Conservation (phyloP, 2,113 vertebrate species). For the Tragulus kanchil region DNA sequence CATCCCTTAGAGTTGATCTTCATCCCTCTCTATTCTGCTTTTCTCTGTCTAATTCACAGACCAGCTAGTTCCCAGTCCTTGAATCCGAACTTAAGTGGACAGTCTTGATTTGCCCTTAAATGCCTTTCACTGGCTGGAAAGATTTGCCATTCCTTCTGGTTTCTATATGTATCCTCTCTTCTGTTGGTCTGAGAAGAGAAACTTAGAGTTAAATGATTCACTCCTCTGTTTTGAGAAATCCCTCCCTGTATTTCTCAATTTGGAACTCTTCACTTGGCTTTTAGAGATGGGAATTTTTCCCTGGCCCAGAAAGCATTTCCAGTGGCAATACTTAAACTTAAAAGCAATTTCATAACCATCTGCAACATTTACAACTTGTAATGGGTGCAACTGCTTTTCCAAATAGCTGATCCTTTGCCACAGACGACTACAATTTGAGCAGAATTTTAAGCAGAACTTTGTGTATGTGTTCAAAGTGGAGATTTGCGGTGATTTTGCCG, state of each 20-base stretch:
- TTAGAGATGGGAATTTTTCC: slow-evolving; percentile 9
- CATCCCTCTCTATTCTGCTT: not conserved
- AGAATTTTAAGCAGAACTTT: slow-evolving; percentile 47
- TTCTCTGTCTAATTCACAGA: not conserved
- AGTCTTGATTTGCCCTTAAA: slow-evolving; percentile 11
- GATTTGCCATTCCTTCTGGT: slow-evolving; percentile 32
- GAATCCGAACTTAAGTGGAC: not conserved
- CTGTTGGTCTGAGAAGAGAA: not conserved
- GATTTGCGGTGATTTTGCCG: slow-evolving; percentile 5
- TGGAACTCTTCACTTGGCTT: not conserved
- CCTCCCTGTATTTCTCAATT: not conserved
- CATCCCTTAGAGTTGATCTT: not conserved
- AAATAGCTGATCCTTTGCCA: not conserved
- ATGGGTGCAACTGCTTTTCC: not conserved
- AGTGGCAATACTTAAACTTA: slow-evolving; percentile 9
- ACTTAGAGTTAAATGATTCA: not conserved
- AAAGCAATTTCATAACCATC: slow-evolving; percentile 61
- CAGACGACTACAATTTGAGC: not conserved
- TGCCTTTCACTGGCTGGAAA: not conserved
- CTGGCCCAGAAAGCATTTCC: slow-evolving; percentile 12
- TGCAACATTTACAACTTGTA: not conserved
- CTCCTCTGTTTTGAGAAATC: slow-evolving; percentile 28
- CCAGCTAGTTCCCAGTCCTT: not conserved
- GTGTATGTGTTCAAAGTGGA: not conserved
- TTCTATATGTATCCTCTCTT: not conserved